These are phyloP conservation scores for Norana najaformis DNA, from an alignment of 2,888 invertebrate genomes.

Conservation along the genomic window DNA sequence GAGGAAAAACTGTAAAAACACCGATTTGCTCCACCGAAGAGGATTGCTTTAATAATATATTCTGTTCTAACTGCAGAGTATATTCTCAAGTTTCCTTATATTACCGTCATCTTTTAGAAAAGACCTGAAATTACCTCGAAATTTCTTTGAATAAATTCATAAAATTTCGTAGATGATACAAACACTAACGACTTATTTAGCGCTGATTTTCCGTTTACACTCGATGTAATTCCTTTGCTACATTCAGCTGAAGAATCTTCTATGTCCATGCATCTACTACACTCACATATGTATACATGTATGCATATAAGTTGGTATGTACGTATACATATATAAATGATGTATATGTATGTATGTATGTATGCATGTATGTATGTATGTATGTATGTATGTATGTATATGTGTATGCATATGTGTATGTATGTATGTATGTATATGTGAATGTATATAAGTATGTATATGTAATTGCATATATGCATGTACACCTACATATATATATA, in stretches of 20 bases:
- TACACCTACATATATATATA: background rate
- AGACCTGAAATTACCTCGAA: too few species aligned
- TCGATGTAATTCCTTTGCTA: background rate
- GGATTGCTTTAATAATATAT: too few species aligned
- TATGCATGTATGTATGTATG: slow-evolving; percentile 9
- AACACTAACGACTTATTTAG: background rate
- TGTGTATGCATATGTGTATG: background rate
- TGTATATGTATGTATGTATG: slow-evolving; percentile 15
- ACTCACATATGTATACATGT: background rate
- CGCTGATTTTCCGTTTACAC: background rate
- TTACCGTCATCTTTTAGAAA: too few species aligned
- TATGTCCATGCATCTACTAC: background rate
- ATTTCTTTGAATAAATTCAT: too few species aligned
- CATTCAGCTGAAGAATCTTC: background rate
- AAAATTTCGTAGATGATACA: too few species aligned
- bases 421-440: background rate
- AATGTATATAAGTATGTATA: background rate
- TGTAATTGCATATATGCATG: background rate
- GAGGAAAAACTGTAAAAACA: too few species aligned
- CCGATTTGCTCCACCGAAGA: too few species aligned
- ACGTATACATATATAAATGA: background rate
- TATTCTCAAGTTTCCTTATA: too few species aligned
- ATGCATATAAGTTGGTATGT: background rate
- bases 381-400: slow-evolving; percentile 1
- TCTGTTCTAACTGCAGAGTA: too few species aligned